These are phyloP conservation scores for Dipodomys ordii DNA, from an alignment of 2,113 vertebrate genomes.

Conservation along the genomic window DNA sequence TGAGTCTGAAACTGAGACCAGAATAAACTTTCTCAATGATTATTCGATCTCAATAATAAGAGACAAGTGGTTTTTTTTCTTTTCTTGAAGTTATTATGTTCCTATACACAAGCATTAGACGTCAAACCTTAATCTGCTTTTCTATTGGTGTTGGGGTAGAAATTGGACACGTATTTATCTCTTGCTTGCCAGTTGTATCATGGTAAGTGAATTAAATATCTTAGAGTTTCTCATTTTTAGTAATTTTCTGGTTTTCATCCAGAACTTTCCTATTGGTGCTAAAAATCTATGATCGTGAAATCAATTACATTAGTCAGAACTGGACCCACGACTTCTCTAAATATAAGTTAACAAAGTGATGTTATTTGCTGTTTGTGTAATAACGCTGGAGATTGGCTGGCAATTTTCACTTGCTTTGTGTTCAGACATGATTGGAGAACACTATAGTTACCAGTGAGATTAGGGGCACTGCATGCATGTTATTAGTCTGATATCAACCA, in stretches of 20 bases:
- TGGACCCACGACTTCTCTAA: not conserved
- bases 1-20: not conserved
- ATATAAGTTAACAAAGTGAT: not conserved
- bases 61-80: not conserved
- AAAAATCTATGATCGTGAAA: not conserved
- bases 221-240: not conserved
- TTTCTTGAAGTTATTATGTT: not conserved
- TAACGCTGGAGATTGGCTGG: not conserved
- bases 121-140: not conserved
- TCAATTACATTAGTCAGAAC: not conserved
- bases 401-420: not conserved
- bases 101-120: not conserved
- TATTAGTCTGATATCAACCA: not conserved
- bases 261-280: not conserved
- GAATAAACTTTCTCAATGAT: not conserved
- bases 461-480: not conserved
- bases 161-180: not conserved
- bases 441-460: not conserved
- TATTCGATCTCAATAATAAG: not conserved
- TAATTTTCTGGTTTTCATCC: no score
- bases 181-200: not conserved
- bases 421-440: not conserved
- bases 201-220: not conserved
- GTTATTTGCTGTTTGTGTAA: not conserved
- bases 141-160: not conserved